phyloP scores from a whole-genome alignment of 2,113 vertebrate species.

The Entomyzon cyanotis region DNA sequence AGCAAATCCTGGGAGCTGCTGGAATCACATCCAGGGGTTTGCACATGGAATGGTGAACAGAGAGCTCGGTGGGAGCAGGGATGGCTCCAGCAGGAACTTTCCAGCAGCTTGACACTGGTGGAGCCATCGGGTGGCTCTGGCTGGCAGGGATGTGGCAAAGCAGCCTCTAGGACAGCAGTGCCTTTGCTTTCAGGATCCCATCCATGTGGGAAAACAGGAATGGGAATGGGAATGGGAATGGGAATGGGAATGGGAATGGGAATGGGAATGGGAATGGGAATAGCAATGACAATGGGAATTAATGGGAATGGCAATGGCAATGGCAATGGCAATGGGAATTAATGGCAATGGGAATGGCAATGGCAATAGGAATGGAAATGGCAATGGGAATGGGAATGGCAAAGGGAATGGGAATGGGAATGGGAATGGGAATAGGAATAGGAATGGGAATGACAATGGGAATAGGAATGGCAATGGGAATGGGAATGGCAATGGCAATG shows the following conservation, averaged over 20 bases:
- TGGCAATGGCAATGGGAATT: fast-evolving
- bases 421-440: fast-evolving
- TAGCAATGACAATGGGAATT: not conserved
- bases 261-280: not conserved
- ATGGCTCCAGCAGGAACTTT: not conserved
- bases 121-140: not conserved
- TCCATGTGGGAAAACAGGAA: fast-evolving
- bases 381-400: not conserved
- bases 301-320: not conserved
- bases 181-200: not conserved
- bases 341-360: not conserved
- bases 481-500: fast-evolving
- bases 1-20: not conserved
- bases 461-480: not conserved
- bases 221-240: fast-evolving
- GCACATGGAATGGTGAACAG: not conserved
- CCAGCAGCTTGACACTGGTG: not conserved
- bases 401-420: not conserved
- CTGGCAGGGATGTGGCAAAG: not conserved
- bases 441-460: not conserved
- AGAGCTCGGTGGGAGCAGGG: not conserved
- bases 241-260: not conserved
- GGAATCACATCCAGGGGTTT: not conserved
- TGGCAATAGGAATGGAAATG: no score
- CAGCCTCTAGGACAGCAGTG: fast-evolving